Evolutionary conservation across 1,140 invertebrate genomes (phyloP), one percentile per base, ranked within the genome.

Genomic region (Drosophila nigrodunni): DNA sequence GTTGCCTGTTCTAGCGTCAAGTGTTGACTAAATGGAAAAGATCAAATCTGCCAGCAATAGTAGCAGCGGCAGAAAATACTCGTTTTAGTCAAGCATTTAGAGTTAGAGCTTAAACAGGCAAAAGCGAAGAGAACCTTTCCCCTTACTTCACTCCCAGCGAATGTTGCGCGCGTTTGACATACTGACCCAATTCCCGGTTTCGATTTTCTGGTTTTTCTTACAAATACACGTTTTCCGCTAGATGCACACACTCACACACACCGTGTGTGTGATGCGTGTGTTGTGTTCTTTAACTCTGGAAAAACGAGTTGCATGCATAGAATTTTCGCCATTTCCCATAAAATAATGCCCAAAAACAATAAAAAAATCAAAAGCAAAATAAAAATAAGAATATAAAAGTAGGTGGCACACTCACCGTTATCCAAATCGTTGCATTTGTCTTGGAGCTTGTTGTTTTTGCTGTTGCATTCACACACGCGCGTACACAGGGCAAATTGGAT

Each of bases 171-270:
- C 57, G 58, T 66, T 74, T 91, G 89, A 89, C 89, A 91, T 58
- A 91, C 69, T 91, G 89, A 91, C 89, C 89, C 74, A 91, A 91
- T 91, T 91, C 85, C 75, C 72, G 77, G 82, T 86, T 91, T 89
- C 83, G 85, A 89, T 91, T 91, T 91, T 91, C 89, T 89, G 89
- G 89, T 91, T 91, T 91, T 91, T 78, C 78, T 75, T 69, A 88
- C 78, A 81, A 88, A 88, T 88, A 88, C 85, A 88, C 77, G 83
- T 88, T 88, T 89, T 88, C 83, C 83, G 80, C 80, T 83, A 74
- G 18, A 68, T 74, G 75, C 72, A 71, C 74, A 77, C 54, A 69
- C 46, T 58, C 55, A 74, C 44, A 44, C 11, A 65, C 44, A 66
- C 46, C 34, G 25, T 30, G 59, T 65, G 58, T 70, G 43, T 70